Base-by-base conservation (phyloP, 1,140 invertebrate species). In the Caenorhabditis brenneri region DNA sequence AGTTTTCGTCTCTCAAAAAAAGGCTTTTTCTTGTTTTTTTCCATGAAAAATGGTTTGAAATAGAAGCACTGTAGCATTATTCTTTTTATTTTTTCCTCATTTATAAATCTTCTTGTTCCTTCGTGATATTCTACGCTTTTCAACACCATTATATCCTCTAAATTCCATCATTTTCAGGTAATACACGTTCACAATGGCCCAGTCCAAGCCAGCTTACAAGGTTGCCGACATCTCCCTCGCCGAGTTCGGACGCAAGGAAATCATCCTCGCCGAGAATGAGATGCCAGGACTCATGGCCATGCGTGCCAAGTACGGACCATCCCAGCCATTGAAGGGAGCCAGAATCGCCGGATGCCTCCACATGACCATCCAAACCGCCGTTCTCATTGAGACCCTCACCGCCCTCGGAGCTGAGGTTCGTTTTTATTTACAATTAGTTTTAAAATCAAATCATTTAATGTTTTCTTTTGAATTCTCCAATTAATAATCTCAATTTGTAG, bases 241-340 rank as follows among this genome's bases (percentile, higher is more conserved):
- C 19, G 96, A 97, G 90, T 97, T 94, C 93, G 98, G 98, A 39
- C 94, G 97, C 83, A 98, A 98, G 91, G 96, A 96, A 91, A 97
- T 99, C 80, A 95, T 95, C 87, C 92, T 99, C 88, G 97, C 97
- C 2, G 97, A 99, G 92, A 97, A 99, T 92, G 97, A 99, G 93
- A 99, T 99, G 97, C 97, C 97, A 29, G 92, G 97, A 15, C 92
- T 99, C 49, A 99, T 99, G 96, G 93, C 95, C 31, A 94, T 98
- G 88, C 94, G 97, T 33, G 93, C 94, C 89, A 96, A 96, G 90
- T 98, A 98, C 92, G 96, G 96, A 0, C 93, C 94, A 3, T 87
- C 91, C 1, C 96, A 99, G 91, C 94, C 96, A 27, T 92, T 99
- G 9, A 96, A 95, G 90, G 97, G 97, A 51, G 96, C 97, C 15